Evolutionary conservation across 1,140 invertebrate species (phyloP), one percentile per base, ranked within the genome.

Genomic region (Pachypeltis micranthus): DNA sequence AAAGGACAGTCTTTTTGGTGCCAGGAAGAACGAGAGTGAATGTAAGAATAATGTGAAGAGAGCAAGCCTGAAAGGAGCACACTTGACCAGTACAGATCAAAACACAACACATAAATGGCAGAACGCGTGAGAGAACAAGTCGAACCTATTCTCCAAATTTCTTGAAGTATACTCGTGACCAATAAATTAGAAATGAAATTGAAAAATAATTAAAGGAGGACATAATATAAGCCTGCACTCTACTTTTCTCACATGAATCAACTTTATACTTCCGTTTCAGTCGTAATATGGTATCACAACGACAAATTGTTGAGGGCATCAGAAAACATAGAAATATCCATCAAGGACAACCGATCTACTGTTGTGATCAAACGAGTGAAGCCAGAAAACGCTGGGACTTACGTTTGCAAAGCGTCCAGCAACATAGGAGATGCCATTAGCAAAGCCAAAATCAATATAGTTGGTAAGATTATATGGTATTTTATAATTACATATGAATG

Each of bases 241-340:
- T n/a, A n/a, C n/a, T n/a, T n/a, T n/a, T n/a, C n/a, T n/a, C n/a
- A n/a, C n/a, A n/a, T n/a, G n/a, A n/a, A n/a, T n/a, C n/a, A n/a
- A n/a, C n/a, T n/a, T n/a, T n/a, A n/a, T n/a, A n/a, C n/a, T n/a
- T n/a, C 63, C 67, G 67, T 78, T 81, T 63, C 74, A 86, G 88
- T 90, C 78, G 83, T 95, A 65, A 83, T 87, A 68, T 97, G 93
- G 93, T 93, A 89, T 74, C 87, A 87, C 72, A 85, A 93, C 72
- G 88, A 89, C 69, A 86, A 88, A 74, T 76, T 89, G 63, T 77
- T 94, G 63, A 80, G 82, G 70, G 85, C 82, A 64, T 83, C 84
- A 25, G 82, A 85, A 63, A 83, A 85, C 72, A 73, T 84, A 14
- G 80, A 84, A 72, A 79, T 93, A 67, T 80, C 80, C 69, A 84